Percentiles rank a stretch among this genome's conserved stretches.
These are phyloP conservation scores for mouse (Mus musculus) DNA, from an alignment of 2,113 vertebrate genomes.

Conservation along the genomic window DNA sequence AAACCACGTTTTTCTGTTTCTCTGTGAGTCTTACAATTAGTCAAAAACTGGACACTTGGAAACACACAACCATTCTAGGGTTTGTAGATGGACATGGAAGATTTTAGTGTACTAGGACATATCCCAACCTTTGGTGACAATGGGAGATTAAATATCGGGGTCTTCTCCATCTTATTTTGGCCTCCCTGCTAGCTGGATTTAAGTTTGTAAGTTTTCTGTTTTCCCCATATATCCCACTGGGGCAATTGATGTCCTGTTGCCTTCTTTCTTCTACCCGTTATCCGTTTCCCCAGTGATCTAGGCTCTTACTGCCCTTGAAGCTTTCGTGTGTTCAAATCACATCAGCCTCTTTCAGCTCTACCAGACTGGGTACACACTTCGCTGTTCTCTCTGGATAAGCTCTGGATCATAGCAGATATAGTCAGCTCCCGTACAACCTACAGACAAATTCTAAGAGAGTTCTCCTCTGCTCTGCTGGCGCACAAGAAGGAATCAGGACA, in stretches of 20 bases:
- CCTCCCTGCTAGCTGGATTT: background rate
- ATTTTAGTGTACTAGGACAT: no score
- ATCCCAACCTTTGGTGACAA: background rate
- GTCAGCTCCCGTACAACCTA: background rate
- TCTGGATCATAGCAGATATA: background rate
- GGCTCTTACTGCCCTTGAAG: background rate
- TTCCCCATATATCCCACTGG: background rate
- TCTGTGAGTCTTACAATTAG: background rate
- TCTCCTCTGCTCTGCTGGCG: background rate
- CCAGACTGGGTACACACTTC: background rate
- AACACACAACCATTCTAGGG: background rate
- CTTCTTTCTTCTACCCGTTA: background rate
- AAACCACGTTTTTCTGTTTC: background rate
- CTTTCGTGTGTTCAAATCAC: background rate
- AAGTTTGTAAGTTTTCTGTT: background rate
- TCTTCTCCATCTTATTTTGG: background rate
- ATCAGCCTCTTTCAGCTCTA: no score
- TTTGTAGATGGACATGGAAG: background rate
- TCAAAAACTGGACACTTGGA: background rate
- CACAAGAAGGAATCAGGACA: background rate
- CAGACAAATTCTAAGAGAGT: background rate
- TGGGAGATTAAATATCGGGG: background rate
- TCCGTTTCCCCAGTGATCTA: background rate
- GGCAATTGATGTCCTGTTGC: background rate
- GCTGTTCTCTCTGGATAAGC: background rate